Base-by-base conservation (phyloP, 2,113 vertebrate species). In the Oryzias javanicus region DNA sequence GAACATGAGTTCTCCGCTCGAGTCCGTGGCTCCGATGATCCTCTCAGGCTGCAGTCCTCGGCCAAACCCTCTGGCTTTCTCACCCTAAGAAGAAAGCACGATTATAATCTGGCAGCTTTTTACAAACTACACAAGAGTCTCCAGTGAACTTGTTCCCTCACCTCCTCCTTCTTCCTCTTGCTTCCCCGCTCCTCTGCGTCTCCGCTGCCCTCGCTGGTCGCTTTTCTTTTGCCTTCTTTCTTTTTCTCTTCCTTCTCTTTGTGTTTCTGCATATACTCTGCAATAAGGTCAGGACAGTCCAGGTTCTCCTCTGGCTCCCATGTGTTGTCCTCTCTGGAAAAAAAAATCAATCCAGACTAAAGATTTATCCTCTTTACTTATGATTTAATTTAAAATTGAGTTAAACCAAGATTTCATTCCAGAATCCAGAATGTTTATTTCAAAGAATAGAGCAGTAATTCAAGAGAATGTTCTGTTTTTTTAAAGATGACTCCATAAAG, bases 281-380 rank as follows among this genome's bases (percentile, higher is more conserved):
- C 96, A 4, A 98, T 99, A 19, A 99, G 94, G 74, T 99, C 97
- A 0, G 97, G 97, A 60, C 97, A 99, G 80, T 99, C 97, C 22
- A 99, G 88, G 89, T 99, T 99, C 75, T 99, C 96, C 80, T 98
- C 92, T 0, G 97, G 97, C 63, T 99, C 97, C 97, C 97, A 99
- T 0, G 97, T 99, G 82, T 99, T 99, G 70, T 99, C 97, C 41
- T 98, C 96, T 47, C 97, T 99, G 65, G 4, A 44, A 0, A 42
- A 0, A n/a, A n/a, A 4, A 42, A 8, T 27, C 25, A 27, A 4
- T 27, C 4, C 4, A 27, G 4, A 27, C 25, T 25, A 25, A 22
- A 22, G 22, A 2, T 22, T 22, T 22, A 22, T 3, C 3, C 22
- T 3, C 2, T 22, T 22, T 22, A 2, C 22, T 22, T 22, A 22